Base-by-base conservation (phyloP, 2,888 invertebrate species). In the Drosophila fulvimacula region DNA sequence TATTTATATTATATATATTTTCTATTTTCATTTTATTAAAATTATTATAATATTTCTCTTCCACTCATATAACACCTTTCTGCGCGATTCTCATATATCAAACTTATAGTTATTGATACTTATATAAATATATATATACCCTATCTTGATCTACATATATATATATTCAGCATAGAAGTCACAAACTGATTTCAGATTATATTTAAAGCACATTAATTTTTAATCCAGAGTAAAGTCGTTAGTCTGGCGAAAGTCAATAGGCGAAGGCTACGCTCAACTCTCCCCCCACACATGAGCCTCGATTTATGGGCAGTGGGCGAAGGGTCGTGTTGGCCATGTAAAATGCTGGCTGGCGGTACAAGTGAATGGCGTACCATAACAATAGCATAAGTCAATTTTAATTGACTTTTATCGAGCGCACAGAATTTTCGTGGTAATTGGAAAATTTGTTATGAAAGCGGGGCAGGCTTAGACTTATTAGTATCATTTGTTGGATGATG, bases 371-470 rank as follows among this genome's bases (percentile, higher is more conserved):
- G 44, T 46, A 79, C 72, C 70, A 75, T 80, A 81, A 82, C 84
- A 82, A 82, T 66, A 60, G 64, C 86, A 88, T 82, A 82, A 80
- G 81, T 83, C 82, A 80, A 74, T 86, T 86, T 86, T 83, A 83
- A 83, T 83, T 88, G 82, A 77, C 83, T 86, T 80, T 83, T 75
- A 83, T 82, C 81, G 81, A 77, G 83, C 75, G 69, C 61, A 73
- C 71, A 69, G 72, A 73, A 65, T 79, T 80, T 86, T 72, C 66
- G 80, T 70, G 61, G 77, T 88, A 82, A 83, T 82, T 82, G 81
- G 83, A 82, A 80, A 82, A 82, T 76, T 76, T 82, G 76, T 76
- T 85, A 65, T 71, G 30, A 32, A 13, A 24, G 21, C 30, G 49
- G 9, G n/a, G 10, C 10, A 2, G 64, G 58, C 49, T 53, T 69